Percentiles rank a stretch among this genome's conserved stretches.
These are phyloP conservation scores for Vulpes vulpes DNA, from an alignment of 2,113 vertebrate genomes.

Conservation along the genomic window DNA sequence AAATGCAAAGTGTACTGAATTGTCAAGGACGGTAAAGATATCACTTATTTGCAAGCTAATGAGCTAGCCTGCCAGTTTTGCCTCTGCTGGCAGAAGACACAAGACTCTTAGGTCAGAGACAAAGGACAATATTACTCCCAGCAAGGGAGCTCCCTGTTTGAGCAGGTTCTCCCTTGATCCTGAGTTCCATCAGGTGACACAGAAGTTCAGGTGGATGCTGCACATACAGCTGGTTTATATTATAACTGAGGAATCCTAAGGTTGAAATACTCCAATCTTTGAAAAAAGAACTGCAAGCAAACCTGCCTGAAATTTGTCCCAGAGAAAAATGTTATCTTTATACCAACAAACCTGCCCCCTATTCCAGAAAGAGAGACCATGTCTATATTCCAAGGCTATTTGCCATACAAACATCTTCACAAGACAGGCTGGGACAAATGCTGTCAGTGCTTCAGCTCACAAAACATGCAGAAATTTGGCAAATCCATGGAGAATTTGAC, in stretches of 20 bases:
- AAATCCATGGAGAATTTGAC: neutral
- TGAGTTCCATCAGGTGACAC: neutral
- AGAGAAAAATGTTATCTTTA: neutral
- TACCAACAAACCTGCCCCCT: neutral
- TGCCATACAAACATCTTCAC: neutral
- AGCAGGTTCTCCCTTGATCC: neutral
- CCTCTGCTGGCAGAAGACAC: neutral
- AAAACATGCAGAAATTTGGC: neutral
- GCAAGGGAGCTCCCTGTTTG: neutral
- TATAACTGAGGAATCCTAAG: neutral
- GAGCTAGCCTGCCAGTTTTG: no score
- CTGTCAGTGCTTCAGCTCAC: neutral
- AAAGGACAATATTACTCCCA: neutral
- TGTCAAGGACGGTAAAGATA: neutral
- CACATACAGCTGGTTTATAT: neutral
- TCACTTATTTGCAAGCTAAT: neutral
- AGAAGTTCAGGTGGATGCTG: neutral
- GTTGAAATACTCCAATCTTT: neutral
- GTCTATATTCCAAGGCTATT: neutral
- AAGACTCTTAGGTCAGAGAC: neutral
- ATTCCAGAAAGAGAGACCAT: neutral
- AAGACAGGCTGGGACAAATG: neutral
- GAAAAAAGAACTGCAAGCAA: slow-evolving; percentile 5
- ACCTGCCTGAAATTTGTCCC: neutral
- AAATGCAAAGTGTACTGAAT: neutral